A percentile compares a stretch with the other conserved stretches of the same genome.
Conservation (phyloP, 1,140 invertebrate genomes). For the Bombus ignitus region DNA sequence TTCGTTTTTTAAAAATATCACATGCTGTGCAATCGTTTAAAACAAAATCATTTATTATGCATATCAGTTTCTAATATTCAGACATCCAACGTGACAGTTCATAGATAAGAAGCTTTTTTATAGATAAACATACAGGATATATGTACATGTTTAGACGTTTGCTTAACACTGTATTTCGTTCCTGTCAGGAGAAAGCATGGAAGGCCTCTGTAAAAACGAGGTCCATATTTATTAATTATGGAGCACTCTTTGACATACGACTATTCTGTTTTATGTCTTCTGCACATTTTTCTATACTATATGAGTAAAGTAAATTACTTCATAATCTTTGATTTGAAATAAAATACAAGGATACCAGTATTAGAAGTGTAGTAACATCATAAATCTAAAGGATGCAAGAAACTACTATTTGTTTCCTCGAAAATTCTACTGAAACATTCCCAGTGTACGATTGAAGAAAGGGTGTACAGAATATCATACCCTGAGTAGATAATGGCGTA, state of each 20-base stretch:
- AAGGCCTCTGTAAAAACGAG: slow-evolving; percentile 51
- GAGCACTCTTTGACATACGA: slow-evolving; percentile 43
- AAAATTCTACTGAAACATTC: slow-evolving; percentile 35
- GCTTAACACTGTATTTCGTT: slow-evolving; percentile 21
- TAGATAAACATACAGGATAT: slow-evolving; percentile 26
- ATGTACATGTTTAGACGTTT: slow-evolving; percentile 14
- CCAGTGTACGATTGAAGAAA: slow-evolving; percentile 50
- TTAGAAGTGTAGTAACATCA: slow-evolving; percentile 23
- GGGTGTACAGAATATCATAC: slow-evolving; percentile 54
- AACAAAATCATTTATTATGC: slow-evolving; percentile 50
- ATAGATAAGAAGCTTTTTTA: slow-evolving; percentile 12
- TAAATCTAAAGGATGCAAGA: slow-evolving; percentile 30
- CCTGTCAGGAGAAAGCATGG: slow-evolving; percentile 31
- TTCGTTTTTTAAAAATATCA: slow-evolving; percentile 25
- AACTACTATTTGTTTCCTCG: slow-evolving; percentile 15
- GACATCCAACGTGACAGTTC: slow-evolving; percentile 27
- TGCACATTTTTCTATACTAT: slow-evolving; percentile 9
- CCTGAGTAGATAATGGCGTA: slow-evolving; percentile 65
- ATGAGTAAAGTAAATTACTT: slow-evolving; percentile 11
- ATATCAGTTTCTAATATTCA: slow-evolving; percentile 42
- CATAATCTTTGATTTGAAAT: slow-evolving; percentile 24
- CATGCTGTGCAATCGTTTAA: slow-evolving; percentile 40
- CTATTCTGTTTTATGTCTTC: slow-evolving; percentile 1
- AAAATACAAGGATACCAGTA: slow-evolving; percentile 19
- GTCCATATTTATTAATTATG: slow-evolving; percentile 49